phyloP scores from a whole-genome alignment of 2,113 vertebrate genomes.

The Anser cygnoides region DNA sequence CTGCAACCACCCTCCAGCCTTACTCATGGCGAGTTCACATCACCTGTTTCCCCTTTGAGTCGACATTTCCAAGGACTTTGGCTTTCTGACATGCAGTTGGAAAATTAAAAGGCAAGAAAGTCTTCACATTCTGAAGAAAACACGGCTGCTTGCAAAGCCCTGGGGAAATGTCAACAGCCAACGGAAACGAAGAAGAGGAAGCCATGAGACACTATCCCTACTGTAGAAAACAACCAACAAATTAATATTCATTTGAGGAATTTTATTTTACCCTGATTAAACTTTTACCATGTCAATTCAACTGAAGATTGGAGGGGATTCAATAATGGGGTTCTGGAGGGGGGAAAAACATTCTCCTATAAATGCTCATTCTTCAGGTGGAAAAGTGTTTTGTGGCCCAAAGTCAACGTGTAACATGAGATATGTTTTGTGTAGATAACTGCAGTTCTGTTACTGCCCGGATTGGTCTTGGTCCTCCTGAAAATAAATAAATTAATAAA shows the following conservation, averaged over 20 bases:
- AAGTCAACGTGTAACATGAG: background rate
- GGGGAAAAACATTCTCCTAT: background rate
- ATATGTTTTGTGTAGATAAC: background rate
- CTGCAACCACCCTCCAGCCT: constrained; percentile 41
- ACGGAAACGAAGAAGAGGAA: background rate
- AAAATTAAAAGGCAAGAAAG: constrained; percentile 33
- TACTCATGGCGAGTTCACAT: constrained; percentile 55
- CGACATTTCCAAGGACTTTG: constrained; percentile 64
- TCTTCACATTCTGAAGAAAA: constrained; percentile 2
- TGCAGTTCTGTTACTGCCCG: background rate
- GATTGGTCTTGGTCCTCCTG: background rate
- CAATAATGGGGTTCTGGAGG: background rate
- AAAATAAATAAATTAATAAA: background rate
- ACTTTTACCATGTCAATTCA: background rate
- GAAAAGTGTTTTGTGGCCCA: background rate
- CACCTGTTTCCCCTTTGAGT: constrained; percentile 67
- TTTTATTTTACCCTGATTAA: background rate
- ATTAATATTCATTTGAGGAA: background rate
- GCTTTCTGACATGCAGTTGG: constrained; percentile 28
- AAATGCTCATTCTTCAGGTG: background rate
- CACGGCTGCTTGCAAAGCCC: background rate
- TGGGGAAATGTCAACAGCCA: background rate
- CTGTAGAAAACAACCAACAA: background rate
- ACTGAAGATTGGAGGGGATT: background rate
- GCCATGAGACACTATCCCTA: background rate